These are phyloP conservation scores for Enteromius argenteus DNA, from an alignment of 2,797 vertebrate genomes.

Conservation along the genomic window DNA sequence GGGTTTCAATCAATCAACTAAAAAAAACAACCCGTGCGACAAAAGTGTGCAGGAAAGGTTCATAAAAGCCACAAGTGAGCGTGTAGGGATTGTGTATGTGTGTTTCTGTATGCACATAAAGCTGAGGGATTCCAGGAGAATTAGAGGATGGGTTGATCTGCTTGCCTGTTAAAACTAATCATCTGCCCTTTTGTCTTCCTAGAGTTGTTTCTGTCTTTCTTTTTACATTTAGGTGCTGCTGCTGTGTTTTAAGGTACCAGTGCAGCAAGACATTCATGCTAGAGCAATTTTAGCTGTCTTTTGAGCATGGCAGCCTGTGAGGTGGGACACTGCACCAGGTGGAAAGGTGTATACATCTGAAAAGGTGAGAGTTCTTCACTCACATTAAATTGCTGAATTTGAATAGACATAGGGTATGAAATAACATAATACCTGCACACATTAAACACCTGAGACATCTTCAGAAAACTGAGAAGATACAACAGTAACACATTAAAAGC, in stretches of 20 bases:
- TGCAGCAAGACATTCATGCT: neutral
- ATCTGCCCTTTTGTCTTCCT: neutral
- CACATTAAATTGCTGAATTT: constrained; percentile 70
- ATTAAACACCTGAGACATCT: constrained; percentile 61
- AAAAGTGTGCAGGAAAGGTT: constrained; percentile 48
- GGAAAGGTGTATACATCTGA: constrained; percentile 68
- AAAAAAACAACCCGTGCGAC: constrained; percentile 29
- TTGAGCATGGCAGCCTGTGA: constrained; percentile 58
- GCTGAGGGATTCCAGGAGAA: constrained; percentile 7
- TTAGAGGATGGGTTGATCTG: neutral
- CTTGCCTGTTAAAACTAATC: constrained; percentile 5
- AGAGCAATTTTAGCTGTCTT: constrained; percentile 21
- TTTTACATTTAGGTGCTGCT: constrained; percentile 1
- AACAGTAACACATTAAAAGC: constrained; percentile 3
- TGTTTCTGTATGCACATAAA: constrained; percentile 10
- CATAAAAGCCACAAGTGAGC: constrained; percentile 43
- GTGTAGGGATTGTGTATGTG: constrained; percentile 21
- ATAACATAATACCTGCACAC: constrained; percentile 63
- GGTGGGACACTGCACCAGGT: constrained; percentile 70
- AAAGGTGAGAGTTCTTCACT: constrained; percentile 61
- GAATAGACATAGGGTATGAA: constrained; percentile 71
- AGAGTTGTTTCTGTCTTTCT: neutral
- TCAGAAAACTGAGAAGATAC: constrained; percentile 21
- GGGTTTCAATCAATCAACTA: constrained; percentile 58
- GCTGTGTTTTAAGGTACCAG: constrained; percentile 9